phyloP scores from a whole-genome alignment of 1,140 invertebrate species.

The Marisa cornuarietis region DNA sequence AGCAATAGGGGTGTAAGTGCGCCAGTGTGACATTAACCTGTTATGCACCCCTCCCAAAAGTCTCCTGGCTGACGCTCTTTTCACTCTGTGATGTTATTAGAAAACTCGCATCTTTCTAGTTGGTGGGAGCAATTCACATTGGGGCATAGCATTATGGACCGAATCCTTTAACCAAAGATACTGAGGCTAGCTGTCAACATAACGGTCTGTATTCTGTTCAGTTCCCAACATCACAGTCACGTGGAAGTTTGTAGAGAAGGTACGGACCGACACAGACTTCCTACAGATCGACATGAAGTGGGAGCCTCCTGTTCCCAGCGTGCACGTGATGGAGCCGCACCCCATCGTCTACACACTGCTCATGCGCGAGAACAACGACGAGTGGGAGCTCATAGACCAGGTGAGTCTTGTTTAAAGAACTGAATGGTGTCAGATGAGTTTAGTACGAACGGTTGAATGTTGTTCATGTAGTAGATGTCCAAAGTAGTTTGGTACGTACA shows the following conservation, averaged over 20 bases:
- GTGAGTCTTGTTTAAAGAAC: neutral
- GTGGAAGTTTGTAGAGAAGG: conserved; percentile 4
- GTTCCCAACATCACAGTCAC: neutral
- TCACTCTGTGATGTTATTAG: too few species aligned
- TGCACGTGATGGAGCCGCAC: neutral
- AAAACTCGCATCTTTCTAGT: too few species aligned
- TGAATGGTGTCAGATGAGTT: too few species aligned
- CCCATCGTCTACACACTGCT: conserved; percentile 18
- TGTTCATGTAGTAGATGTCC: too few species aligned
- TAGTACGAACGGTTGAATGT: too few species aligned
- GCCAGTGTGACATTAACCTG: too few species aligned
- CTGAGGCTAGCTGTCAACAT: neutral
- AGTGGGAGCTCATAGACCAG: conserved; percentile 16
- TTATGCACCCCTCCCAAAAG: too few species aligned
- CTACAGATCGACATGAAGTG: conserved; percentile 7
- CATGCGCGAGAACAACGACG: conserved; percentile 8
- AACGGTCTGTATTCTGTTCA: neutral
- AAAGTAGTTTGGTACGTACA: too few species aligned
- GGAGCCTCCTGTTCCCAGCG: neutral
- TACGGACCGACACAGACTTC: conserved; percentile 16
- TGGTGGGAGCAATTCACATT: neutral
- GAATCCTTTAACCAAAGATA: too few species aligned
- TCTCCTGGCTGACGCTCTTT: too few species aligned
- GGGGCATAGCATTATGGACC: neutral
- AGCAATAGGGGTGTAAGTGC: too few species aligned